phyloP scores from a whole-genome alignment of 2,888 invertebrate species.

The Serrognathus titanus region DNA sequence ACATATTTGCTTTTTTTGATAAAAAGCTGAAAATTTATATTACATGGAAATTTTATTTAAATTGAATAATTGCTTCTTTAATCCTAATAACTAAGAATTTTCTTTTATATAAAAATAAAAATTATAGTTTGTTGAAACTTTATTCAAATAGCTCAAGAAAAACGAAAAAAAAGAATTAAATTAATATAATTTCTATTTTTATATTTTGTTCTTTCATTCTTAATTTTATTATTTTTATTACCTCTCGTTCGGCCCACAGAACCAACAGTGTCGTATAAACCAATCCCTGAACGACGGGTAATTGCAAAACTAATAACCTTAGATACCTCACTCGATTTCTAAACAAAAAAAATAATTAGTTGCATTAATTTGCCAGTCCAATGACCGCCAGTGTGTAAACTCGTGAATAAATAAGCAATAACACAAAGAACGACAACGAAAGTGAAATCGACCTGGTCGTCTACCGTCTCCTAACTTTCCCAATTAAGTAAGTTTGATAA shows the following conservation, averaged over 20 bases:
- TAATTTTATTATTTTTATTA: constrained; percentile 42
- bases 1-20: too few species aligned
- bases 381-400: too few species aligned
- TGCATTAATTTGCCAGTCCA: too few species aligned
- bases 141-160: too few species aligned
- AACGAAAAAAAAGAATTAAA: background rate
- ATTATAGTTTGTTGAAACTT: background rate
- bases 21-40: too few species aligned
- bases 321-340: constrained; percentile 55
- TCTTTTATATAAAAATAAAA: background rate
- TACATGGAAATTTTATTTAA: too few species aligned
- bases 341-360: constrained; percentile 34
- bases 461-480: background rate
- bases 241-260: constrained; percentile 65
- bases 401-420: background rate
- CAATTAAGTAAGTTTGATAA: too few species aligned
- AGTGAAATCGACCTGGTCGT: too few species aligned
- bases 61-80: background rate
- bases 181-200: background rate
- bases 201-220: background rate
- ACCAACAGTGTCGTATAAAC: constrained; percentile 58
- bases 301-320: constrained; percentile 62
- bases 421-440: background rate
- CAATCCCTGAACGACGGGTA: constrained; percentile 65
- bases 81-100: background rate